Evolutionary conservation across 2,113 vertebrate genomes (phyloP).

Genomic region (Puffinus mauretanicus): DNA sequence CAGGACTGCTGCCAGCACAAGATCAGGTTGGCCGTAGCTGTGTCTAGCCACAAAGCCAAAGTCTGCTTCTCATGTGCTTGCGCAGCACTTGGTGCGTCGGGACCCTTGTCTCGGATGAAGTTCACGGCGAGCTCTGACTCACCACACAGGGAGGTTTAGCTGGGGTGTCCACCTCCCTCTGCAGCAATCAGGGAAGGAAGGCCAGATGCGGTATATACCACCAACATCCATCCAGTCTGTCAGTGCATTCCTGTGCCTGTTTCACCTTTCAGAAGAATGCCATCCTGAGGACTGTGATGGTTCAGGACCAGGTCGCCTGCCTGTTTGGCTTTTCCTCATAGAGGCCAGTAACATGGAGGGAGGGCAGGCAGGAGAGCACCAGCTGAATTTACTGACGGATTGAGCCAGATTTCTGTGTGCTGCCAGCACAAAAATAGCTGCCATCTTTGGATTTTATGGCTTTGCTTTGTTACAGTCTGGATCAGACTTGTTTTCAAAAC

Average conservation of each 20-base stretch:
- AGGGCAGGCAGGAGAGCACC: background rate
- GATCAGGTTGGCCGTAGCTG: background rate
- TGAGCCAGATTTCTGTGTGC: background rate
- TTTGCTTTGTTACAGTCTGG: background rate
- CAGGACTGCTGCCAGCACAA: background rate
- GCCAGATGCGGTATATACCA: background rate
- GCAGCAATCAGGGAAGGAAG: background rate
- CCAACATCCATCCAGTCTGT: accelerated
- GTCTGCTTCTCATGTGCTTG: background rate
- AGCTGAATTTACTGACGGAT: background rate
- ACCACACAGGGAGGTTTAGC: background rate
- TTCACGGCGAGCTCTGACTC: background rate
- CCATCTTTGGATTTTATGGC: background rate
- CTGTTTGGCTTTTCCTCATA: background rate
- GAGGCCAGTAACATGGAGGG: background rate
- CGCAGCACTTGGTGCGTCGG: accelerated
- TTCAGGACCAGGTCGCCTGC: background rate
- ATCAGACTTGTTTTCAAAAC: background rate
- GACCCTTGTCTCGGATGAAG: background rate
- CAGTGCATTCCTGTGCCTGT: accelerated
- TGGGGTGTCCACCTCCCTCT: background rate
- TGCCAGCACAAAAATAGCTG: constrained; percentile 12
- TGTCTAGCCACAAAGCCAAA: background rate
- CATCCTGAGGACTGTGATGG: background rate
- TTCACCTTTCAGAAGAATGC: background rate